Evolutionary conservation across 2,888 invertebrate genomes (phyloP), one percentile per base, ranked within the genome.

Genomic region (Heliconius sara): DNA sequence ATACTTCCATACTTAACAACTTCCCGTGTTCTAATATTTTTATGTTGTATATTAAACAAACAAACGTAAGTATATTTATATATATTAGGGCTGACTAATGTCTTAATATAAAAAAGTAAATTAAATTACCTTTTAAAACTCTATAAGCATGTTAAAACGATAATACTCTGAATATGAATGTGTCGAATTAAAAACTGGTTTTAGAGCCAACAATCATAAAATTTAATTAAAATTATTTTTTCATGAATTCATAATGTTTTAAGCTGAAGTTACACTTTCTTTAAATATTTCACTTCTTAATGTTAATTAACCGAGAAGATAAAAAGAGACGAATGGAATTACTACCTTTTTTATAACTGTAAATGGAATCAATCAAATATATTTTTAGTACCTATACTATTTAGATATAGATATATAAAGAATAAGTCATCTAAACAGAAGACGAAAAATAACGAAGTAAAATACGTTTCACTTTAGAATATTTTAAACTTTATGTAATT

Each of bases 121-220:
- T 30, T 7, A n/a, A 63, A 39, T 19, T 74, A 43, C 6, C 7
- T 63, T 30, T 75, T 22, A 27, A 65, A 43, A 65, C 22, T 43
- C 13, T 57, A 43, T 27, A 66, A 19, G 16, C 66, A 65, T 27
- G 63, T 65, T 65, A 65, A 75, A 25, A 66, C 22, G 65, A 65
- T 65, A 47, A 75, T 22, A 19, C 22, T 43, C 66, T 43, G 75
- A 43, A 66, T 73, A 30, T 63, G 27, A 75, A 75, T 65, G 22
- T 19, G 47, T 66, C 27, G 19, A 75, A 22, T 65, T 75, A 66
- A 65, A 73, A 75, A 75, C 75, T 75, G 66, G 75, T 75, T 75
- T 43, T 16, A 25, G 25, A 75, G 52, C 22, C 12, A 30, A 16
- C 65, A 47, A 66, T 66, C 43, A 43, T 43, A 65, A 25, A 75